These are phyloP conservation scores for Zosterops hypoxanthus DNA, from an alignment of 2,113 vertebrate species.

Conservation along the genomic window DNA sequence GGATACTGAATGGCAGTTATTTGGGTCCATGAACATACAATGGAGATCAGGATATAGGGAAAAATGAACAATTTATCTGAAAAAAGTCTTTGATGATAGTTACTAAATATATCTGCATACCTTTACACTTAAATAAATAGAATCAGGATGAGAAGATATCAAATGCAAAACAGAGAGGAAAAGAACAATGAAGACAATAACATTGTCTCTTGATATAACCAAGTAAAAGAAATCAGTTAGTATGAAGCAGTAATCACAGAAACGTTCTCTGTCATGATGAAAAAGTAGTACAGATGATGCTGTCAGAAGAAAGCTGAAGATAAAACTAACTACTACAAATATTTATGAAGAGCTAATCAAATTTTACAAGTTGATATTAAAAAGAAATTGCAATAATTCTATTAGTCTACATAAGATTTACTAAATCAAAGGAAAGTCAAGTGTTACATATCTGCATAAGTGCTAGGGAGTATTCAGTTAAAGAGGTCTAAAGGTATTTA, in stretches of 20 bases:
- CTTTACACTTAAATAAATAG: neutral
- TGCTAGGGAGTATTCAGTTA: neutral
- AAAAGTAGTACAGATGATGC: neutral
- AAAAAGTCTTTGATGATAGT: neutral
- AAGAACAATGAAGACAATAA: constrained; percentile 17
- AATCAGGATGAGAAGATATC: neutral
- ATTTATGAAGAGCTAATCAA: neutral
- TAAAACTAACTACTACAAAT: neutral
- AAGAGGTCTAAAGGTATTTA: neutral
- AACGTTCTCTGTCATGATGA: neutral
- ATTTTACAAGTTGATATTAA: neutral
- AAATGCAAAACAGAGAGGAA: neutral
- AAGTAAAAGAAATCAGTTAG: neutral
- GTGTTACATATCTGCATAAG: neutral
- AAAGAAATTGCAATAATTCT: neutral
- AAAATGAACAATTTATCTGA: neutral
- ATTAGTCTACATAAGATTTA: neutral
- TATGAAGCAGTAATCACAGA: neutral
- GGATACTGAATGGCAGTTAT: neutral
- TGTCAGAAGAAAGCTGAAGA: neutral
- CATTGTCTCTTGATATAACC: neutral
- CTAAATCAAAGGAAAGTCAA: neutral
- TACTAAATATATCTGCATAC: neutral
- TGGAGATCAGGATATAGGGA: neutral
- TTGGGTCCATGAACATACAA: neutral